Percentiles rank a stretch among this genome's conserved stretches.
Conservation (phyloP, 2,113 vertebrate genomes). For the Engraulis encrasicolus region DNA sequence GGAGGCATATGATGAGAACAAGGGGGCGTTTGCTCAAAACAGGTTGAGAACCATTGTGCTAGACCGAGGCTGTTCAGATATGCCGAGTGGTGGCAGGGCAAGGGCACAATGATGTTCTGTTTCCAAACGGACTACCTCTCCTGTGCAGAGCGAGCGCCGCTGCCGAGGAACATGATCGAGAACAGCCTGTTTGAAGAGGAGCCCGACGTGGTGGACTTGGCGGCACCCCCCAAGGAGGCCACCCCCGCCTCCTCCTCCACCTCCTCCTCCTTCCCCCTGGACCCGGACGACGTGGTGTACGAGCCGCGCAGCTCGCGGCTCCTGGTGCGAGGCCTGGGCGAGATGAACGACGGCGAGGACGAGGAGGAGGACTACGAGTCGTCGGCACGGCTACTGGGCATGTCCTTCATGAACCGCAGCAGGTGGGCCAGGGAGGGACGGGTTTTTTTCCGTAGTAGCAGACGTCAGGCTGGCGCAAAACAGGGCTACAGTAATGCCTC, state of each 20-base stretch:
- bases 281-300: slow-evolving; percentile 90
- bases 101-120: slow-evolving; percentile 42
- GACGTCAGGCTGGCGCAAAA: no score
- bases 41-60: no score
- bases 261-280: slow-evolving; percentile 87
- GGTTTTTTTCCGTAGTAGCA: no score
- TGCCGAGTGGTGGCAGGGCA: neutral
- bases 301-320: slow-evolving; percentile 92
- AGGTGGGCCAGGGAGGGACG: no score
- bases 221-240: slow-evolving; percentile 87
- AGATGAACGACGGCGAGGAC: slow-evolving; percentile 92
- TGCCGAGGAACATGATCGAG: slow-evolving; percentile 98
- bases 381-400: slow-evolving; percentile 92
- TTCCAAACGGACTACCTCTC: slow-evolving; percentile 47
- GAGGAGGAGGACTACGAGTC: slow-evolving; percentile 96
- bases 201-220: slow-evolving; percentile 93
- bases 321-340: slow-evolving; percentile 91
- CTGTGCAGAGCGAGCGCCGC: slow-evolving; percentile 83
- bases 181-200: slow-evolving; percentile 99
- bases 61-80: neutral
- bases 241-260: slow-evolving; percentile 33
- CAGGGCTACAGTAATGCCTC: no score
- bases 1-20: no score
- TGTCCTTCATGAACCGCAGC: slow-evolving; percentile 98
- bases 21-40: no score